Percentiles rank a stretch among this genome's conserved stretches.
Evolutionary conservation across 2,113 vertebrate genomes (phyloP).

Genomic region (Calypte anna): DNA sequence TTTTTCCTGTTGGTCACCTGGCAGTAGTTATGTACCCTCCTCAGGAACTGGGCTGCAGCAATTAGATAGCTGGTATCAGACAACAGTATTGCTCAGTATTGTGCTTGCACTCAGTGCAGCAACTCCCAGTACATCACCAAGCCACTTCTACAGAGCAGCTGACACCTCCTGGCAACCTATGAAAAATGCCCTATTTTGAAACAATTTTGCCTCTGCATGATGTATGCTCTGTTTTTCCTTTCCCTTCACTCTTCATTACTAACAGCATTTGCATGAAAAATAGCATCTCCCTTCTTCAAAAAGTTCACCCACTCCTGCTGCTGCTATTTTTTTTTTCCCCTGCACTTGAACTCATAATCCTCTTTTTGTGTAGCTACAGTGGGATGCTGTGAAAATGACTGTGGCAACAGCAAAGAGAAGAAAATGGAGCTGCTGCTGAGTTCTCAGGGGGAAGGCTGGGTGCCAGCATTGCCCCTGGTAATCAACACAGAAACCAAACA

Average conservation of each 20-base stretch:
- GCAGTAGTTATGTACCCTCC: neutral
- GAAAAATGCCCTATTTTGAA: conserved; percentile 50
- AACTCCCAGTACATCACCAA: neutral
- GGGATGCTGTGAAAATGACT: conserved; percentile 17
- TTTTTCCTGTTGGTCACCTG: neutral
- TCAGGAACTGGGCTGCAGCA: neutral
- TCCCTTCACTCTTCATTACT: conserved; percentile 42
- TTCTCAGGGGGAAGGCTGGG: neutral
- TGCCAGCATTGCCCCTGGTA: neutral
- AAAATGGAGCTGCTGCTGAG: neutral
- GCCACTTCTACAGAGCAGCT: neutral
- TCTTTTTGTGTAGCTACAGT: neutral
- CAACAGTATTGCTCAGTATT: neutral
- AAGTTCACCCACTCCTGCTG: conserved; percentile 40
- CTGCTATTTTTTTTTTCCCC: neutral
- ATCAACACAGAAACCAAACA: neutral
- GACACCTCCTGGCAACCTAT: neutral
- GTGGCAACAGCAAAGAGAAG: neutral
- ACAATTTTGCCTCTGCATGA: conserved; percentile 40
- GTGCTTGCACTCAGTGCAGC: neutral
- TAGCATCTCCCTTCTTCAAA: conserved; percentile 5
- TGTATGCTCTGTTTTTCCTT: conserved; percentile 41
- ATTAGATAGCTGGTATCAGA: neutral
- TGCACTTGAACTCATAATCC: conserved; percentile 39
- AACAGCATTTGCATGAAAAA: conserved; percentile 67